Percentiles rank a stretch among this genome's conserved stretches.
Evolutionary conservation across 1,140 invertebrate genomes (phyloP).

Genomic region (Paraescarpia echinospica): DNA sequence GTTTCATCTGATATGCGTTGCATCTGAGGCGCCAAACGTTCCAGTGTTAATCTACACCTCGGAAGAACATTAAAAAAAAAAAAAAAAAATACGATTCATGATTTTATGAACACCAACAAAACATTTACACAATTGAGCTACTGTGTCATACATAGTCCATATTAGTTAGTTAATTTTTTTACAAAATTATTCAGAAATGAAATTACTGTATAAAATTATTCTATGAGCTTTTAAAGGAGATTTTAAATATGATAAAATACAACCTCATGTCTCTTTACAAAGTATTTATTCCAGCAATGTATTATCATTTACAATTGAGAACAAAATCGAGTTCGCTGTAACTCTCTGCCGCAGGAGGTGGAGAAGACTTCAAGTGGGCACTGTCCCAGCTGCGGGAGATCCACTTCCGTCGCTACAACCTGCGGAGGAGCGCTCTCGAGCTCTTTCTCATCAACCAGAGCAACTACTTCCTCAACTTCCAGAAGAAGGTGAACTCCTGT

Average conservation of each 20-base stretch:
- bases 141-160: too few relatives aligned
- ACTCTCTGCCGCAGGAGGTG: not conserved
- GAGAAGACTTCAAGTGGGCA: slow-evolving; percentile 61
- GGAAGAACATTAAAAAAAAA: too few relatives aligned
- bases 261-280: not conserved
- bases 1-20: too few relatives aligned
- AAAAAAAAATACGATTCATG: too few relatives aligned
- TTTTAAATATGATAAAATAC: not conserved
- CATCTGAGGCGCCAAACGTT: too few relatives aligned
- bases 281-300: not conserved
- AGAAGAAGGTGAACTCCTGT: slow-evolving; percentile 55
- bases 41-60: too few relatives aligned
- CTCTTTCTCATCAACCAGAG: slow-evolving; percentile 70
- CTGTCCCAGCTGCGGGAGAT: slow-evolving; percentile 66
- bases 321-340: not conserved
- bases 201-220: not conserved
- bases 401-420: slow-evolving; percentile 68
- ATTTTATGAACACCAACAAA: too few relatives aligned
- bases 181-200: too few relatives aligned
- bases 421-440: slow-evolving; percentile 68
- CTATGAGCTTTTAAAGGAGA: not conserved
- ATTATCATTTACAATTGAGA: not conserved
- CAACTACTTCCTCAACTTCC: slow-evolving; percentile 72
- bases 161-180: too few relatives aligned
- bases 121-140: too few relatives aligned